These are phyloP conservation scores for Paracyprichromis sp. DNA, from an alignment of 2,113 vertebrate species.

Conservation along the genomic window DNA sequence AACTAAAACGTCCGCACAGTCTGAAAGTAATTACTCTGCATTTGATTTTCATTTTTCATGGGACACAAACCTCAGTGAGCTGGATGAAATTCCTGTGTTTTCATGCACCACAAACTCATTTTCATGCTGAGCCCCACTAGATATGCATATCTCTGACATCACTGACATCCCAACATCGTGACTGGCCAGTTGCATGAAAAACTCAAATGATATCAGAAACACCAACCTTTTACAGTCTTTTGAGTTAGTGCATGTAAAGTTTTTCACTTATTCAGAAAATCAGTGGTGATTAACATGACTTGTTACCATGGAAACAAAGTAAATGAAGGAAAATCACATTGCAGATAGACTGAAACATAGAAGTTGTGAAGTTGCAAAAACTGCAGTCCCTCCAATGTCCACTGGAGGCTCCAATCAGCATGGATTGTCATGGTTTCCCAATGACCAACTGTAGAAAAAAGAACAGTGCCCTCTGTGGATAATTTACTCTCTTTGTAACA, in stretches of 20 bases:
- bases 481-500: background rate
- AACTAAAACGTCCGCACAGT: background rate
- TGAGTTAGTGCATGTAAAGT: background rate
- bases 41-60: background rate
- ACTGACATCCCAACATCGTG: background rate
- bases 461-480: background rate
- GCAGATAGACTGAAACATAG: background rate
- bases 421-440: background rate
- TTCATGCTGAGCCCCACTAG: background rate
- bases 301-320: background rate
- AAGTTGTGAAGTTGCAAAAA: fast-evolving
- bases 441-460: background rate
- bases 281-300: background rate
- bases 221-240: background rate
- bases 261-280: background rate
- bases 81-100: background rate
- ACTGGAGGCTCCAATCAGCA: background rate
- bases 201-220: background rate
- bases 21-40: background rate
- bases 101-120: background rate
- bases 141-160: background rate
- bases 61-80: background rate
- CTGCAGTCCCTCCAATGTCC: background rate
- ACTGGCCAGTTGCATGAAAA: background rate
- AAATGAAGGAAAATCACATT: background rate